Conservation (phyloP, 2,797 vertebrate genomes). For the Sus cebifrons region DNA sequence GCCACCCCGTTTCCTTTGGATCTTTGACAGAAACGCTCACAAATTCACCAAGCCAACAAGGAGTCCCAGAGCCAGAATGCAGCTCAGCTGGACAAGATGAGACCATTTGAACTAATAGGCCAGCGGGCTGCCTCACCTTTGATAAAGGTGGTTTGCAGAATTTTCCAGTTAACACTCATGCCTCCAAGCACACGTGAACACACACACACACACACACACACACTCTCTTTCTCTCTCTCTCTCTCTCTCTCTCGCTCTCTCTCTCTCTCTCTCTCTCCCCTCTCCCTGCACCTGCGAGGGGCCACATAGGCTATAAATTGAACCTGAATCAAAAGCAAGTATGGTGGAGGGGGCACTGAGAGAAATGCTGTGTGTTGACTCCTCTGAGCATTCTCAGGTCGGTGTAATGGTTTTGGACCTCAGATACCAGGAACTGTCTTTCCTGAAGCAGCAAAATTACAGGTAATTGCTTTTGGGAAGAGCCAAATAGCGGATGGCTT, state of each 20-base stretch:
- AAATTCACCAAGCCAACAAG: not conserved
- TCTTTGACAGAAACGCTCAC: conserved; percentile 34
- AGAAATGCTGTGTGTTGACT: conserved; percentile 61
- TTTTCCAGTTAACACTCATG: conserved; percentile 77
- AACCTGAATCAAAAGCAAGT: conserved; percentile 63
- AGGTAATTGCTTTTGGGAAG: conserved; percentile 83
- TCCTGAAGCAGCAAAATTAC: conserved; percentile 75
- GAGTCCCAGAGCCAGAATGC: not conserved
- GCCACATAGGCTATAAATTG: conserved; percentile 48
- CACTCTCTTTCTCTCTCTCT: no score
- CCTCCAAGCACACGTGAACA: not conserved
- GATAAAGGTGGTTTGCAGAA: conserved; percentile 63
- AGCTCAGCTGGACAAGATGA: conserved; percentile 39
- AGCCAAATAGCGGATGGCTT: conserved; percentile 73
- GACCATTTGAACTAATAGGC: conserved; percentile 32
- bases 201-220: not conserved
- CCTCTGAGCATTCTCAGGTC: conserved; percentile 62
- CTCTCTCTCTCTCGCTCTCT: not conserved
- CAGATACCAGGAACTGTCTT: conserved; percentile 72
- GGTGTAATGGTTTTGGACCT: conserved; percentile 62
- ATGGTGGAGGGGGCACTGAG: conserved; percentile 32
- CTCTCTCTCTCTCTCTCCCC: no score
- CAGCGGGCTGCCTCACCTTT: conserved; percentile 28
- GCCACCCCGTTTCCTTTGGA: not conserved
- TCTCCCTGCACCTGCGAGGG: not conserved